Evolutionary conservation across 2,888 invertebrate species (phyloP), one percentile per base, ranked within the genome.

Genomic region (Strigamia crassipes): DNA sequence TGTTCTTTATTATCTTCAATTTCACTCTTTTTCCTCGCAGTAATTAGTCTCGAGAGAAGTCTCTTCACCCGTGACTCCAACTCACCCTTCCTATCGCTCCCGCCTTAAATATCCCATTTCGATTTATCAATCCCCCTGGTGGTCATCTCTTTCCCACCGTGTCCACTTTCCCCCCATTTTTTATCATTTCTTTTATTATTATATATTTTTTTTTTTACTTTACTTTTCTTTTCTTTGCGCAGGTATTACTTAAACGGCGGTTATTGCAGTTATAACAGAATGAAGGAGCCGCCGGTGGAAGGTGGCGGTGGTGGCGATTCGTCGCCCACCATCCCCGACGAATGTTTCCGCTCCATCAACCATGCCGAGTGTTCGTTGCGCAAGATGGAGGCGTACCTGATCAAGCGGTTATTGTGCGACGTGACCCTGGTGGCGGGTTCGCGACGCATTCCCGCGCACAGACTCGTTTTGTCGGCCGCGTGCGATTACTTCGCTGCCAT

Each of bases 401-500:
- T 93, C 86, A 92, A 93, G 83, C 92, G 94, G 85, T 93, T 94
- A 88, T 90, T 97, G 81, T 96, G 95, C 87, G 97, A 97, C 90
- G 94, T 97, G 80, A 92, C 92, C 23, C 91, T 97, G 31, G 92
- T 96, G 85, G 95, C 94, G 83, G 95, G 90, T n/a, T 87, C 86
- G 9, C 88, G 87, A 82, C 88, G 93, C 85, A 92, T 95, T 85
- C 91, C 93, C 84, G 95, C 95, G 38, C 95, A 96, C 89, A 93
- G 96, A 86, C 90, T 97, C 84, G 94, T 97, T 81, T 90, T 97
- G 84, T 94, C 95, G 85, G 95, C 96, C 73, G 94, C 95, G 83
- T 96, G 96, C 85, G 96, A 96, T 88, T 97, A 97, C 88, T 97
- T 97, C 90, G 93, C 94, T 77, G 96, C 96, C 73, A 97, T 97